Evolutionary conservation across 2,797 vertebrate genomes (phyloP).

Genomic region (Anomalospiza imberbis): DNA sequence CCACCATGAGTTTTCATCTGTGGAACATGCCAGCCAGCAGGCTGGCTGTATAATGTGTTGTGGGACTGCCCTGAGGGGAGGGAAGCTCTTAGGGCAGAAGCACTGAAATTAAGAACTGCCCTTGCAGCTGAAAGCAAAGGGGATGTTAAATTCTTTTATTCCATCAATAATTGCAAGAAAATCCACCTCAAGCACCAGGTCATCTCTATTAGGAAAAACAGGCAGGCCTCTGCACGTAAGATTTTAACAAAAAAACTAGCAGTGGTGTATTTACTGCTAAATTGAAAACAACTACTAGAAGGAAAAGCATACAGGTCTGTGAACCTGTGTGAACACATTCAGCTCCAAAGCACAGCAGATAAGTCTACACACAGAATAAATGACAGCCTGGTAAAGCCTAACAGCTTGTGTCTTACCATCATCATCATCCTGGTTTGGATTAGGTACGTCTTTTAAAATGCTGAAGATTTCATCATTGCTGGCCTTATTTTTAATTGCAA

Average conservation of each 20-base stretch:
- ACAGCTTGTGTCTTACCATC: slow-evolving; percentile 75
- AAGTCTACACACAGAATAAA: not conserved
- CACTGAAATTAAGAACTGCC: not conserved
- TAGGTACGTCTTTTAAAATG: slow-evolving; percentile 92
- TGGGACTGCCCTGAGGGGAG: not conserved
- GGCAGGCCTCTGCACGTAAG: not conserved
- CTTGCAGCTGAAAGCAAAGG: not conserved
- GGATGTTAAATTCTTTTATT: not conserved
- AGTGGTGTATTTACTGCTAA: not conserved
- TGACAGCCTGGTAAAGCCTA: not conserved
- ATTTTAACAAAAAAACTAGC: not conserved
- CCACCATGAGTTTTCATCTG: fast-evolving
- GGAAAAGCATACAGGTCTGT: not conserved
- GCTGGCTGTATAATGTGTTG: not conserved
- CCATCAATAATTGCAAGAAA: not conserved
- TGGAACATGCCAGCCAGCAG: not conserved
- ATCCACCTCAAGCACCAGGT: not conserved
- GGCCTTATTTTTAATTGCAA: slow-evolving; percentile 94
- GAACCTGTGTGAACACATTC: not conserved
- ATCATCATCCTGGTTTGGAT: slow-evolving; percentile 97
- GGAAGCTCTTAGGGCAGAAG: not conserved
- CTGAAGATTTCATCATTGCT: slow-evolving; percentile 92
- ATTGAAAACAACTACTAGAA: not conserved
- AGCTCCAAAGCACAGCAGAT: not conserved
- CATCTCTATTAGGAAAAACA: not conserved